Evolutionary conservation across 2,113 vertebrate genomes (phyloP).

Genomic region (Barbus barbus): DNA sequence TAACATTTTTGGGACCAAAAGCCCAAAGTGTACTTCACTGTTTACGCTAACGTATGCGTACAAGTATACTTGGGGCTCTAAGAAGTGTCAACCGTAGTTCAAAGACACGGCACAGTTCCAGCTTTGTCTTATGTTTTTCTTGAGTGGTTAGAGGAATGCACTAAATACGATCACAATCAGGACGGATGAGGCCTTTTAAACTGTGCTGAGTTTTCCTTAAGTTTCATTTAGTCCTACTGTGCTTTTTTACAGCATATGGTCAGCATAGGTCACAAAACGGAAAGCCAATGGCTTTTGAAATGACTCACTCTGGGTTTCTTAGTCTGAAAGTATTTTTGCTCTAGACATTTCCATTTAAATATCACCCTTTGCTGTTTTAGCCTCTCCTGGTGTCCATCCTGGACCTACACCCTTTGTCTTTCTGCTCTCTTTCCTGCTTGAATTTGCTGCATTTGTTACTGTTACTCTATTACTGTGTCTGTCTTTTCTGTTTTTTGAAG

Average conservation of each 20-base stretch:
- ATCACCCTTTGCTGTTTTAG: slow-evolving; percentile 20
- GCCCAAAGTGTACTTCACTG: too few species aligned
- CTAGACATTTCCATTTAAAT: slow-evolving; percentile 65
- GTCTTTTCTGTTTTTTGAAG: neutral
- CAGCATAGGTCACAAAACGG: slow-evolving; percentile 43
- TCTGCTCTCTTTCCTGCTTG: neutral
- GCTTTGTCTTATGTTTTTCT: slow-evolving; percentile 10
- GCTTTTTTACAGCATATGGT: slow-evolving; percentile 42
- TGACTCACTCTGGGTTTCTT: slow-evolving; percentile 59
- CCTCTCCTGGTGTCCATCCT: neutral
- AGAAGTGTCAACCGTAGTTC: neutral
- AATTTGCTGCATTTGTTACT: neutral
- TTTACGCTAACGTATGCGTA: too few species aligned
- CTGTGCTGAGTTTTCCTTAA: slow-evolving; percentile 45
- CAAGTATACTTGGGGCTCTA: neutral
- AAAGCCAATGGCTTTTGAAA: slow-evolving; percentile 46
- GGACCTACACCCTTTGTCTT: slow-evolving; percentile 2
- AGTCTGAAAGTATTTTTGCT: slow-evolving; percentile 61
- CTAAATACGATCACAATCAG: slow-evolving; percentile 62
- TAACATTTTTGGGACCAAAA: neutral
- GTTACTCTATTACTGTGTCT: neutral
- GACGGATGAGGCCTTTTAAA: slow-evolving; percentile 55
- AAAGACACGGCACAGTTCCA: slow-evolving; percentile 5
- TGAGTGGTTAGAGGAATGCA: slow-evolving; percentile 54
- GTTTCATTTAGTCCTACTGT: slow-evolving; percentile 30